Base-by-base conservation (phyloP, 2,797 vertebrate species). In the Antennarius maculatus region DNA sequence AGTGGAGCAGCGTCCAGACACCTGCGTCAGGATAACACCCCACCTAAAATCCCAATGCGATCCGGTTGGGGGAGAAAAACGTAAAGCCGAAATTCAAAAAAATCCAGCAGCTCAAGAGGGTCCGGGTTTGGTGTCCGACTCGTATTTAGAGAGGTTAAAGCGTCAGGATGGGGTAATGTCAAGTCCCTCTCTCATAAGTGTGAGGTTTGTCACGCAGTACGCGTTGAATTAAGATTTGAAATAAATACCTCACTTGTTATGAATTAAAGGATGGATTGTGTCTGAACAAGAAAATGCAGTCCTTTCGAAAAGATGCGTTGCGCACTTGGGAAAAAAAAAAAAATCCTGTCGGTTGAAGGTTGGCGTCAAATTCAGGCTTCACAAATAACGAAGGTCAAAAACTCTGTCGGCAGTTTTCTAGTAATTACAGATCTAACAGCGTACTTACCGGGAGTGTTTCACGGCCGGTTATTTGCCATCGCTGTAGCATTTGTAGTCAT, bases 11-110 rank as follows among this genome's bases (percentile, higher is more conserved):
- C 76, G 72, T 71, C 77, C 79, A 80, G 76, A 59, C 77, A 88
- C 85, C 89, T 90, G 83, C 80, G 79, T 76, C 70, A 72, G 79
- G 76, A 83, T 77, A 39, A 34, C 89, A 89, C 84, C 89, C 85
- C 88, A 91, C 91, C 89, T 92, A 85, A 90, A 90, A 84, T 80
- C 82, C 91, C 82, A 69, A 51, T 60, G 66, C 67, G 62, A 89
- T 84, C 80, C 77, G 73, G 67, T 28, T 54, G 74, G 76, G 65
- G 69, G 50, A 66, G 53, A 41, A 73, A 61, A 61, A 74, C 23
- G 66, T 15, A 34, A 77, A 74, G 52, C 64, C 57, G 51, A 68
- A 79, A 86, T 77, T 45, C 28, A 43, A 53, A 68, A 23, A 23
- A 61, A 72, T 43, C 61, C 69, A 47, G 65, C 69, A 45, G 66